Base-by-base conservation (phyloP, 2,888 invertebrate genomes). In the Clunio marinus region DNA sequence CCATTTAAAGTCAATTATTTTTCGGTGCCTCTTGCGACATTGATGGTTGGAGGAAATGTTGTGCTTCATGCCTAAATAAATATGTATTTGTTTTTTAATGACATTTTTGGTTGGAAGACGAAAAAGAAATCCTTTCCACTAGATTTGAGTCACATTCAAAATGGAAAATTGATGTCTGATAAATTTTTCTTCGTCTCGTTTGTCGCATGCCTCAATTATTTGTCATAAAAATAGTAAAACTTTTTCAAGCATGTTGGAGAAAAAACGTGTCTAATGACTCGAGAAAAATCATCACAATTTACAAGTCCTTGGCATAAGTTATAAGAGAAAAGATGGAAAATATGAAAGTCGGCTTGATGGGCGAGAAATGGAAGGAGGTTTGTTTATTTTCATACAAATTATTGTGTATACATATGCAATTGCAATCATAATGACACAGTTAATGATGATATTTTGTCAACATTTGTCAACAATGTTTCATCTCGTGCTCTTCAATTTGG, bases 371-470 rank as follows among this genome's bases (percentile, higher is more conserved):
- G 10, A 41, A 2, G 10, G n/a, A n/a, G n/a, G n/a, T n/a, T n/a
- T n/a, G n/a, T n/a, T n/a, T n/a, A n/a, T 3, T 15, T 41, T 13
- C 41, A 41, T 41, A 15, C 41, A n/a, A n/a, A n/a, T n/a, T n/a
- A n/a, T n/a, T n/a, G n/a, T n/a, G n/a, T n/a, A n/a, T n/a, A n/a
- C n/a, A n/a, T n/a, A 41, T 62, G 46, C 46, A 63, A 63, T 45
- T 63, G 28, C 46, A 63, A 63, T 57, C 7, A 51, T 63, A 63
- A 63, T 63, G 63, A 63, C 63, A 63, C 45, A 45, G 46, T 45
- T 46, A 63, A 45, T 63, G 62, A 59, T 60, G 37, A 63, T 63
- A 63, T 63, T 63, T 63, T 46, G 63, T 63, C 46, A 45, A 45
- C 46, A 45, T 45, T 63, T 63, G 63, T 63, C 63, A 63, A 63